A percentile compares a stretch with the other conserved stretches of the same genome.
phyloP scores from a whole-genome alignment of 64 coral and sea anemone genomes.

The Montipora sp. region DNA sequence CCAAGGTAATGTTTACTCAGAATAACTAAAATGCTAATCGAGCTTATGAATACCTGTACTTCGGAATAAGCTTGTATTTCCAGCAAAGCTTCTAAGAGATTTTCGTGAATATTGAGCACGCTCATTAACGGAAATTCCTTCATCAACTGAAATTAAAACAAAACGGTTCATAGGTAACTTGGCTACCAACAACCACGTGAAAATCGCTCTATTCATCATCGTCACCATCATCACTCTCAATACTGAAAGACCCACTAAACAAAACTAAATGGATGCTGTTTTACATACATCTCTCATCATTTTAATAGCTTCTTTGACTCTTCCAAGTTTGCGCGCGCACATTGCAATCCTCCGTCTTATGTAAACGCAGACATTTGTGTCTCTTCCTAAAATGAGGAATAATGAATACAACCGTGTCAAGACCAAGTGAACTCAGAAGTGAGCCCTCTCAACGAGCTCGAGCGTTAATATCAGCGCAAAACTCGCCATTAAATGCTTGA shows the following conservation, averaged over 20 bases:
- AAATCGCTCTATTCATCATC: too few species aligned
- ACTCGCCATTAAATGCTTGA: too few species aligned
- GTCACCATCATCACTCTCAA: background rate
- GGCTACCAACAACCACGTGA: too few species aligned
- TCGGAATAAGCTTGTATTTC: slow-evolving; percentile 97
- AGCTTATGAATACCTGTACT: slow-evolving; percentile 66
- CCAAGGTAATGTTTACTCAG: too few species aligned
- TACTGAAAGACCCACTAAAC: background rate
- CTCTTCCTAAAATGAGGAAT: slow-evolving; percentile 67
- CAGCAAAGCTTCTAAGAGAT: slow-evolving; percentile 92
- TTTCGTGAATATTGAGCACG: slow-evolving; percentile 97
- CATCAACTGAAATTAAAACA: slow-evolving; percentile 86
- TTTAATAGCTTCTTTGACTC: slow-evolving; percentile 97
- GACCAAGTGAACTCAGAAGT: too few species aligned
- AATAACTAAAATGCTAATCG: too few species aligned
- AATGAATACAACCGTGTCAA: background rate
- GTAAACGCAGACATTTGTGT: slow-evolving; percentile 98
- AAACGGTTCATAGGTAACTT: background rate
- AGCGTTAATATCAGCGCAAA: too few species aligned
- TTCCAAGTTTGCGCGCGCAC: slow-evolving; percentile 97
- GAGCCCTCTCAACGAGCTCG: too few species aligned
- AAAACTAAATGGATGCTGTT: background rate
- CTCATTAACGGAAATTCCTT: slow-evolving; percentile 99
- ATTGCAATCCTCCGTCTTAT: slow-evolving; percentile 90
- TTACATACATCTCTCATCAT: slow-evolving; percentile 99